Evolutionary conservation across 1,140 invertebrate species (phyloP).

Genomic region (Aphelenchoides avenae): DNA sequence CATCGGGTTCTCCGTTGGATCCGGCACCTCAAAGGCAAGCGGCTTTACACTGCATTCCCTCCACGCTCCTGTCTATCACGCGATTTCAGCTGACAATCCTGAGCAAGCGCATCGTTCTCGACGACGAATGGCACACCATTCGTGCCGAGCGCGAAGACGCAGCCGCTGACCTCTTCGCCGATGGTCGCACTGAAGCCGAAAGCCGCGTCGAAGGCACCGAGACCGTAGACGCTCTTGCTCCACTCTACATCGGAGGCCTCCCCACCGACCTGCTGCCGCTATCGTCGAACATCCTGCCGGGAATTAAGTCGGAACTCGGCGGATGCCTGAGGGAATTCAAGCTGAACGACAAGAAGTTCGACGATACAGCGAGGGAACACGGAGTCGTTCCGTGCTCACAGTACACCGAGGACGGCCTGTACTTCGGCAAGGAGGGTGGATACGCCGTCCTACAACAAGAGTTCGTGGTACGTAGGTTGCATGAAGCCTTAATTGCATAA

Average conservation of each 20-base stretch:
- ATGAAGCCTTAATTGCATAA: no score
- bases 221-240: slow-evolving; percentile 30
- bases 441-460: slow-evolving; percentile 67
- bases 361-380: slow-evolving; percentile 63
- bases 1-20: no score
- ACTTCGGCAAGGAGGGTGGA: slow-evolving; percentile 74
- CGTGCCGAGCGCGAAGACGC: slow-evolving; percentile 54
- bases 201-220: slow-evolving; percentile 21
- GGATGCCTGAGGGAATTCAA: slow-evolving; percentile 79
- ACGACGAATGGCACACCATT: slow-evolving; percentile 79
- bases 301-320: slow-evolving; percentile 69
- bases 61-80: no score
- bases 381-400: slow-evolving; percentile 75
- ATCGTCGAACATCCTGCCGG: slow-evolving; percentile 48
- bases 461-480: no score
- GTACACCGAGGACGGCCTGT: slow-evolving; percentile 78
- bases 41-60: no score
- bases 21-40: no score
- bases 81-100: slow-evolving; percentile 43
- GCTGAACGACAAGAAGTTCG: slow-evolving; percentile 69
- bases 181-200: slow-evolving; percentile 65
- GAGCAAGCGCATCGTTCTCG: slow-evolving; percentile 66
- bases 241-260: slow-evolving; percentile 43
- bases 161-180: slow-evolving; percentile 59
- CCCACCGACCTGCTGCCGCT: slow-evolving; percentile 35